These are phyloP conservation scores for Tetramorium parvispinum DNA, from an alignment of 1,140 invertebrate species.

Conservation along the genomic window DNA sequence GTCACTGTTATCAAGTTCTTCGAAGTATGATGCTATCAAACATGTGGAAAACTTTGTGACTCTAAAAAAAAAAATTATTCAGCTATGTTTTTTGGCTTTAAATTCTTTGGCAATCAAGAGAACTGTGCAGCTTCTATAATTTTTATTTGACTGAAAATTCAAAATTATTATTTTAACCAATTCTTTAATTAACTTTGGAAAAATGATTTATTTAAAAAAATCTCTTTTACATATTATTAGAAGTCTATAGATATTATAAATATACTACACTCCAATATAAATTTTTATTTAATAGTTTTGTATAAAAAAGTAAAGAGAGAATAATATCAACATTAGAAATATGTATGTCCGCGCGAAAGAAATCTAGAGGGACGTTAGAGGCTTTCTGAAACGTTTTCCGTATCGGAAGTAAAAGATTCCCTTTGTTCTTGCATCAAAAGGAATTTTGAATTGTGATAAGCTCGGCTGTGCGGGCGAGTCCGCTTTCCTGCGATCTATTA, in stretches of 20 bases:
- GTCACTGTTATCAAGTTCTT: not conserved
- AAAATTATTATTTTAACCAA: not conserved
- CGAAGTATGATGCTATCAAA: not conserved
- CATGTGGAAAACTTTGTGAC: not conserved
- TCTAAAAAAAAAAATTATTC: not conserved
- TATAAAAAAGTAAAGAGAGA: not conserved
- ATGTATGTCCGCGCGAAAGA: not conserved
- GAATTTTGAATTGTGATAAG: constrained; percentile 51
- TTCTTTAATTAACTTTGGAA: not conserved
- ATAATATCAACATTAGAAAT: not conserved
- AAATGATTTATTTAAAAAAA: constrained; percentile 5
- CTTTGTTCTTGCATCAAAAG: constrained; percentile 39
- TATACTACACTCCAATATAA: not conserved
- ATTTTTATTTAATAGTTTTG: not conserved
- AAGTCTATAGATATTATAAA: not conserved
- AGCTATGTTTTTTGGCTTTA: not conserved
- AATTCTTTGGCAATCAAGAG: not conserved
- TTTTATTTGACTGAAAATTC: not conserved
- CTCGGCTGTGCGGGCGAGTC: constrained; percentile 3
- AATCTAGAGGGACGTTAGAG: not conserved
- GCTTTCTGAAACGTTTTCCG: not conserved
- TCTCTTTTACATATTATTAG: not conserved
- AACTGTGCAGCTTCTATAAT: not conserved
- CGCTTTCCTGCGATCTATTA: constrained; percentile 45
- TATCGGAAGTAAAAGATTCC: not conserved